Percentiles rank a stretch among this genome's conserved stretches.
These are phyloP conservation scores for Melopsittacus undulatus DNA, from an alignment of 2,797 vertebrate species.

Conservation along the genomic window DNA sequence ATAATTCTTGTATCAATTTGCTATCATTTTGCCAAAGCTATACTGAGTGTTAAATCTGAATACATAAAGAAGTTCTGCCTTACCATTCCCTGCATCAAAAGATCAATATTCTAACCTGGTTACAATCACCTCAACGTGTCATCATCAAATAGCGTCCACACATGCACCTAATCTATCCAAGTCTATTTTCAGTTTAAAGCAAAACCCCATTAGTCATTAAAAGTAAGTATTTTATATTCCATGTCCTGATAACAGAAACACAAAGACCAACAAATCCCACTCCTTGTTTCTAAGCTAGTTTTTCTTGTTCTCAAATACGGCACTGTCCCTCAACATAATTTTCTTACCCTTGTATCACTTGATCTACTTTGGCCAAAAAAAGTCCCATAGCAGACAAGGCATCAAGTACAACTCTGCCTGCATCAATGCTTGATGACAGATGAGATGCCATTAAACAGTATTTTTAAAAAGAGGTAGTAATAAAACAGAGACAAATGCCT, in stretches of 20 bases:
- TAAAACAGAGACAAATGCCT: background rate
- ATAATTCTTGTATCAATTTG: background rate
- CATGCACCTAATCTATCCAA: background rate
- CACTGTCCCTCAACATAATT: background rate
- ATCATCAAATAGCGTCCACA: background rate
- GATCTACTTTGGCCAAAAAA: background rate
- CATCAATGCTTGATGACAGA: background rate
- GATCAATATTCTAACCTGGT: background rate
- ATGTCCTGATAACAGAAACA: background rate
- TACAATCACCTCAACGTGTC: background rate
- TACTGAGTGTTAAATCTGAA: background rate
- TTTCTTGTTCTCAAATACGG: background rate
- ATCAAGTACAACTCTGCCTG: background rate
- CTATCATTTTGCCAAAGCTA: background rate
- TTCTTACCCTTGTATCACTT: background rate
- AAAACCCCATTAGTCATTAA: fast-evolving
- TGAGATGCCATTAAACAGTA: background rate
- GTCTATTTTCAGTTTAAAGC: background rate
- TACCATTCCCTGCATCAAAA: background rate
- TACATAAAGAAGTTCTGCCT: background rate
- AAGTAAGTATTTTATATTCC: background rate
- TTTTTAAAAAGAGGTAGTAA: background rate
- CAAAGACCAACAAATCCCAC: background rate
- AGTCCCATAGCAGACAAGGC: background rate
- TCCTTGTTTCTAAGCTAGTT: background rate